Conservation (phyloP, 2,888 invertebrate genomes). For the Dryobota labecula region DNA sequence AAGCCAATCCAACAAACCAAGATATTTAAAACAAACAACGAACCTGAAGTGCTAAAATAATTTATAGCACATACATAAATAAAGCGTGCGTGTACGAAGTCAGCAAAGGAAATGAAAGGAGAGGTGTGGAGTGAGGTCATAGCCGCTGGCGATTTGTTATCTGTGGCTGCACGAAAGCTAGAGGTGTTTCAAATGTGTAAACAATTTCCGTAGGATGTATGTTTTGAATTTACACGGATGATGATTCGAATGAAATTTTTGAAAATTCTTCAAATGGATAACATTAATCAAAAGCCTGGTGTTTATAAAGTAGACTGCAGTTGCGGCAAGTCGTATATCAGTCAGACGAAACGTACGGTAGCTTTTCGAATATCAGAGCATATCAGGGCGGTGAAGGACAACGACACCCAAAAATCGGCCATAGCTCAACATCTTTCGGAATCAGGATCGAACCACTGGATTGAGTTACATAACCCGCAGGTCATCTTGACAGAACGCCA, state of each 20-base stretch:
- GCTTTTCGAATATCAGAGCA: too few species aligned
- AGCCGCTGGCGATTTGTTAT: slow-evolving; percentile 56
- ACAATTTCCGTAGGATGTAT: slow-evolving; percentile 30
- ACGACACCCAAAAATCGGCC: too few species aligned
- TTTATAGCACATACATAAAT: slow-evolving; percentile 57
- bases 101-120: slow-evolving; percentile 60
- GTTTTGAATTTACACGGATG: background rate
- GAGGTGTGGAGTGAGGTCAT: slow-evolving; percentile 57
- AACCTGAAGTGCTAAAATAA: slow-evolving; percentile 53
- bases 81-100: slow-evolving; percentile 55
- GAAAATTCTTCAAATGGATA: too few species aligned
- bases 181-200: slow-evolving; percentile 47
- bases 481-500: too few species aligned
- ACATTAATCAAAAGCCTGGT: too few species aligned
- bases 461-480: too few species aligned
- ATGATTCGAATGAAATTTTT: background rate
- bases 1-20: slow-evolving; percentile 9
- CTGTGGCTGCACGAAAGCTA: slow-evolving; percentile 55
- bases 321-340: too few species aligned
- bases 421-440: too few species aligned
- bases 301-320: too few species aligned
- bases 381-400: too few species aligned
- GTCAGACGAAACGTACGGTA: too few species aligned
- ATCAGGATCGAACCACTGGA: too few species aligned
- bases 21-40: slow-evolving; percentile 31